Percentiles rank a stretch among this genome's conserved stretches.
phyloP scores from a whole-genome alignment of 2,113 vertebrate genomes.

The Tachycineta bicolor region DNA sequence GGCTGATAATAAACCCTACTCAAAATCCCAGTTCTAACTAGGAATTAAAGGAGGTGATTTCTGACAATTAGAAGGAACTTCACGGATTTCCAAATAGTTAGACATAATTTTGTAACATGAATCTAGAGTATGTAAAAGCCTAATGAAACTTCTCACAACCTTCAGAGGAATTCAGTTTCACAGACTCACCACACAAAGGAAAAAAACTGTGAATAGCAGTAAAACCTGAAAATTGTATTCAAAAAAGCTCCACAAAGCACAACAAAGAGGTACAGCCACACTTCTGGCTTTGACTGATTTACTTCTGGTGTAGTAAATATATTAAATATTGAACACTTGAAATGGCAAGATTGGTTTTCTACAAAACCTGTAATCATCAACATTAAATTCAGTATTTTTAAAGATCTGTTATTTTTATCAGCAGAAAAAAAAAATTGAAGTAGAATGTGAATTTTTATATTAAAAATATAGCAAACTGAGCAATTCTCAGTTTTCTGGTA shows the following conservation, averaged over 20 bases:
- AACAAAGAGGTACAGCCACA: background rate
- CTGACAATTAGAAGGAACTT: background rate
- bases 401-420: background rate
- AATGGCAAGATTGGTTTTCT: background rate
- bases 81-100: background rate
- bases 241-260: background rate
- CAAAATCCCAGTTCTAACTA: background rate
- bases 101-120: background rate
- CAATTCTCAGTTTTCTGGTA: background rate
- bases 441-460: background rate
- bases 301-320: background rate
- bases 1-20: background rate
- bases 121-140: background rate
- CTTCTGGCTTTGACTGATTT: background rate
- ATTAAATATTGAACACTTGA: background rate
- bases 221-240: background rate
- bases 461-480: background rate
- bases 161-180: background rate
- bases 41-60: background rate
- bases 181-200: background rate
- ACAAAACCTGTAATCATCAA: background rate
- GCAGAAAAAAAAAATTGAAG: background rate
- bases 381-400: background rate
- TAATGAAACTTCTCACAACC: background rate
- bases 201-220: background rate